These are phyloP conservation scores for Phylloscopus whistleri DNA, from an alignment of 2,113 vertebrate species.

Conservation along the genomic window DNA sequence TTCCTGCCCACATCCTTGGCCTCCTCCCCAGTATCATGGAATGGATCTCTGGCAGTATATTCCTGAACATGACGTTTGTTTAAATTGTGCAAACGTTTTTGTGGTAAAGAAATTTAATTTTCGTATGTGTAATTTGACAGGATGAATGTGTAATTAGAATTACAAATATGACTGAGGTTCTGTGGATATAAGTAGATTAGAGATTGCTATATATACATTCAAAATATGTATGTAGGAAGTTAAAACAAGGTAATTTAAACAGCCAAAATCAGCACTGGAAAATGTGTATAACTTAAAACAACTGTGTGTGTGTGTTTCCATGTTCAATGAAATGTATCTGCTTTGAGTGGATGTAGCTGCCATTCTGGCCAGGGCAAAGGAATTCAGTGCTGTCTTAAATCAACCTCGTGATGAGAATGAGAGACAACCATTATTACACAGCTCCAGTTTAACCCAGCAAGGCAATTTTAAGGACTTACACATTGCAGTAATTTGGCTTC, in stretches of 20 bases:
- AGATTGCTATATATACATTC: not conserved
- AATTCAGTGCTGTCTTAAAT: not conserved
- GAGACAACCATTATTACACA: not conserved
- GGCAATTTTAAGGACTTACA: not conserved
- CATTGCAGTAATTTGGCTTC: not conserved
- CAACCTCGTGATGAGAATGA: not conserved
- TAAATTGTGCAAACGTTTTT: not conserved
- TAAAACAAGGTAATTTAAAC: not conserved
- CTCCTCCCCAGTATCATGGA: not conserved
- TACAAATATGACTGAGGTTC: conserved; percentile 12
- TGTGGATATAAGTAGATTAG: not conserved
- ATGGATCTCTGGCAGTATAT: not conserved
- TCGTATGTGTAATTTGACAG: conserved; percentile 21
- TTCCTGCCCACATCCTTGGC: not conserved
- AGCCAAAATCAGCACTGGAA: not conserved
- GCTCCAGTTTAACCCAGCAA: not conserved
- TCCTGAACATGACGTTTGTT: rapidly evolving
- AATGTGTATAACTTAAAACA: not conserved
- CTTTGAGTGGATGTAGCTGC: not conserved
- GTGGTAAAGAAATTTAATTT: conserved; percentile 27
- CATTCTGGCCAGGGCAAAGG: not conserved
- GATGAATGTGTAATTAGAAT: conserved; percentile 27
- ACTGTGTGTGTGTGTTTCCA: not conserved
- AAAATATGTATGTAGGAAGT: not conserved
- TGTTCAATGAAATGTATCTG: not conserved